phyloP scores from a whole-genome alignment of 1,140 invertebrate species.

The Rhagoletis pomonella region DNA sequence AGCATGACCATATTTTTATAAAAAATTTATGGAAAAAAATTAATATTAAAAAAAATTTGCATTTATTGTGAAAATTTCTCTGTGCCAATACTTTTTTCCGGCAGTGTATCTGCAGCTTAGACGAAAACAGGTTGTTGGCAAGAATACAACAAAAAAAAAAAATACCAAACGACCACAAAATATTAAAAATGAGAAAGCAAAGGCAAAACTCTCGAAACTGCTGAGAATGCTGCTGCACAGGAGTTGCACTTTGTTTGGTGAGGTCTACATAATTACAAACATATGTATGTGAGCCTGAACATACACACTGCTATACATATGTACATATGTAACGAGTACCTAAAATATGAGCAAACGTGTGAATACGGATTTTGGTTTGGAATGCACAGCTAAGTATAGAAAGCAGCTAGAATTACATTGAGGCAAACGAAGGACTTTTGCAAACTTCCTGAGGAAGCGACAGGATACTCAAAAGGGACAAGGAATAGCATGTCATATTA shows the following conservation, averaged over 20 bases:
- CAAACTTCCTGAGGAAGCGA: too few species aligned
- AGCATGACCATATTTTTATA: too few species aligned
- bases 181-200: not conserved
- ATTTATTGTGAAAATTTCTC: too few species aligned
- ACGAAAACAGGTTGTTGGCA: slow-evolving; percentile 21
- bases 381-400: too few species aligned
- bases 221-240: not conserved
- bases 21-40: too few species aligned
- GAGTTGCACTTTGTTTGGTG: not conserved
- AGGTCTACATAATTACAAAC: not conserved
- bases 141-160: not conserved
- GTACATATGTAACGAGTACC: not conserved
- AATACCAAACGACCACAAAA: not conserved
- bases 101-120: not conserved
- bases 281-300: not conserved
- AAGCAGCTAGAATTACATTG: too few species aligned
- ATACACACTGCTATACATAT: not conserved
- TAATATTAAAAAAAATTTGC: too few species aligned
- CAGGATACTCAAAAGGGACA: too few species aligned
- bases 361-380: too few species aligned
- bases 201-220: not conserved
- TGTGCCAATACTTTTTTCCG: too few species aligned
- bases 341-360: not conserved
- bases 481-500: too few species aligned
- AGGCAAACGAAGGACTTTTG: too few species aligned